Percentiles rank a stretch among this genome's conserved stretches.
phyloP scores from a whole-genome alignment of 2,888 invertebrate species.

The Coelinius sp. region DNA sequence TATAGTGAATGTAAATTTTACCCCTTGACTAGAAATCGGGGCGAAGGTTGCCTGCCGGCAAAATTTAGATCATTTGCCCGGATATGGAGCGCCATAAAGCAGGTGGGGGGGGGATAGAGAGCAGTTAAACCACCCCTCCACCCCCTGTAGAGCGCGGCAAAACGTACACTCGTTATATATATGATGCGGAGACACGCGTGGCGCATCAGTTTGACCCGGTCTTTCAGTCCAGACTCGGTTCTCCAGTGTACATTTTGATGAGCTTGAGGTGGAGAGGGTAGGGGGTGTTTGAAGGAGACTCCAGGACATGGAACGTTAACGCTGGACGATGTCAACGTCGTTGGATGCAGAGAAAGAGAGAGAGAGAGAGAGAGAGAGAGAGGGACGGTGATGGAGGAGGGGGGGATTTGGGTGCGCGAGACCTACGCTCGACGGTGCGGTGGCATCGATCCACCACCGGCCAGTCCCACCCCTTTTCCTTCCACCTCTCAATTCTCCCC shows the following conservation, averaged over 20 bases:
- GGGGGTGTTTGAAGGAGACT: constrained; percentile 30
- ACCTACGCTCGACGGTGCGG: constrained; percentile 46
- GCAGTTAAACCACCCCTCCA: background rate
- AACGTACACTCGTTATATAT: constrained; percentile 22
- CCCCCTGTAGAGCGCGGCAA: constrained; percentile 15
- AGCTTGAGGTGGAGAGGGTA: constrained; percentile 24
- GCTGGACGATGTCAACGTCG: constrained; percentile 35
- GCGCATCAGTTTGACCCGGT: constrained; percentile 36
- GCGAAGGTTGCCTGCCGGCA: constrained; percentile 28
- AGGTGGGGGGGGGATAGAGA: background rate
- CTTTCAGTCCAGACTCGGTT: constrained; percentile 24
- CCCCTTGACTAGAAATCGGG: constrained; percentile 13
- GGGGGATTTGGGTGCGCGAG: constrained; percentile 36
- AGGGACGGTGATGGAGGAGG: background rate
- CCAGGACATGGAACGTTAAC: constrained; percentile 43
- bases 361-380: constrained; percentile 32
- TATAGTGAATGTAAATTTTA: background rate
- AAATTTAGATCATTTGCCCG: constrained; percentile 35
- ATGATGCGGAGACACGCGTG: constrained; percentile 31
- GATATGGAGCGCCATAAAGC: constrained; percentile 25
- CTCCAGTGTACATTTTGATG: constrained; percentile 19
- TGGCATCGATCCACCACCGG: constrained; percentile 63
- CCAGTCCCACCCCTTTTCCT: constrained; percentile 33
- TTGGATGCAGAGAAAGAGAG: constrained; percentile 1
- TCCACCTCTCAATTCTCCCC: constrained; percentile 26